Evolutionary conservation across 1,140 invertebrate genomes (phyloP), one percentile per base, ranked within the genome.

Genomic region (Cydia strobilella): DNA sequence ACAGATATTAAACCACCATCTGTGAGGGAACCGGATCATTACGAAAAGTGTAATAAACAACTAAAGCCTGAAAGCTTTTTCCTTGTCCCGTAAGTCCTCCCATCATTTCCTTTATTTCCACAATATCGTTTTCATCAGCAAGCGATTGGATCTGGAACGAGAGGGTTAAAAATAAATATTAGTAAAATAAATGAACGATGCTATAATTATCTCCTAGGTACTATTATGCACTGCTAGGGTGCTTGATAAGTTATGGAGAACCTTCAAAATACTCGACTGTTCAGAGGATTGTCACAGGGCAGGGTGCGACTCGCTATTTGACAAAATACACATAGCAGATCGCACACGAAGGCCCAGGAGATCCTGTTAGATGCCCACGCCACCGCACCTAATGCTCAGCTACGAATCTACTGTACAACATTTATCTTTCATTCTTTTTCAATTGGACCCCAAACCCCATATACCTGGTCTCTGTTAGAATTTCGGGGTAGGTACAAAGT

Each of bases 401-500:
- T 39, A 9, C 35, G 9, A 39, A 39, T 39, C 35, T 39, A 39
- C 35, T 10, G 35, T 39, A 39, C 0, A 39, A 39, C 35, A 9
- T 39, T 39, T 39, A 7, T 39, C 35, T 39, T 39, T 39, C 35
- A 39, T 39, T 39, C 35, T 39, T 39, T 39, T 39, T 39, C 35
- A 39, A 39, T 39, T 10, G 1, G 35, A 39, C 35, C 35, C 35
- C 35, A 39, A 39, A 39, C 7, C 7, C 35, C 35, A 13, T 73
- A 62, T 23, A 98, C 97, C 94, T 99, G 97, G 86, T 96, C 95
- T 23, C 96, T 94, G 87, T 97, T 95, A 9, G 97, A 95, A 93
- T 99, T 99, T 84, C 96, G 95, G 12, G 99, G 99, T 77, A 99
- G 93, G 94, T 97, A 99, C 79, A 97, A 95, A 1, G 96, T 96